Conservation (phyloP, 2,797 vertebrate genomes). For the Antrozous pallidus region DNA sequence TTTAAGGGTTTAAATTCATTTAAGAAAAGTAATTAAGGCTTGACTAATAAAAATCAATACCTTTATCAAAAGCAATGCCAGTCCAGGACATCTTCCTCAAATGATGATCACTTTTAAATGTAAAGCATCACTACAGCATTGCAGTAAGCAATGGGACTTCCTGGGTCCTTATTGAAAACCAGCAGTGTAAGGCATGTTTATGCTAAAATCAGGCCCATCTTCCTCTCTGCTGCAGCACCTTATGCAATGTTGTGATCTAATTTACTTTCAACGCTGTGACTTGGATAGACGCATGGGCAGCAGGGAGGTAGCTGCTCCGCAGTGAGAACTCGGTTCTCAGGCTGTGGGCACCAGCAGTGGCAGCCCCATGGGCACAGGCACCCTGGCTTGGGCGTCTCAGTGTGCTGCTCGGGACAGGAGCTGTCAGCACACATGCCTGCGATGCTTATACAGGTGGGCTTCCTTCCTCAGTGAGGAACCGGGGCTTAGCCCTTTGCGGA, state of each 20-base stretch:
- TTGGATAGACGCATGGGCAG: accelerated
- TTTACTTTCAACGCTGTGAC: not conserved
- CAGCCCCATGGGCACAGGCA: not conserved
- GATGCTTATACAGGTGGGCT: not conserved
- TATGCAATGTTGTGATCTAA: too few relatives aligned
- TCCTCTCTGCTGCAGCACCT: not conserved
- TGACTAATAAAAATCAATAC: not conserved
- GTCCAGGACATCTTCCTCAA: not conserved
- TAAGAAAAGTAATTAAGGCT: not conserved
- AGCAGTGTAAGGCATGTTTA: not conserved
- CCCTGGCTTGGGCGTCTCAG: accelerated
- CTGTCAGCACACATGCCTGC: not conserved
- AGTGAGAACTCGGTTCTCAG: accelerated
- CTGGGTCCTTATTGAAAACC: not conserved
- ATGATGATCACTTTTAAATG: not conserved
- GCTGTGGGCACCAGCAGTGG: not conserved
- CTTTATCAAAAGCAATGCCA: not conserved
- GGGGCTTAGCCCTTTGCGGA: not conserved
- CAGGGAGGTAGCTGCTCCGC: not conserved
- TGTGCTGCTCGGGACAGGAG: not conserved
- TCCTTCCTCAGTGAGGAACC: not conserved
- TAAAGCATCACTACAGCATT: not conserved
- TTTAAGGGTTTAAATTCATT: not conserved
- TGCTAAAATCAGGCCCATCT: not conserved
- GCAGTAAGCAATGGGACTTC: not conserved